Conservation (phyloP, 37 sponge, comb jelly and placozoan genomes). For the Aplysina aerophoba region DNA sequence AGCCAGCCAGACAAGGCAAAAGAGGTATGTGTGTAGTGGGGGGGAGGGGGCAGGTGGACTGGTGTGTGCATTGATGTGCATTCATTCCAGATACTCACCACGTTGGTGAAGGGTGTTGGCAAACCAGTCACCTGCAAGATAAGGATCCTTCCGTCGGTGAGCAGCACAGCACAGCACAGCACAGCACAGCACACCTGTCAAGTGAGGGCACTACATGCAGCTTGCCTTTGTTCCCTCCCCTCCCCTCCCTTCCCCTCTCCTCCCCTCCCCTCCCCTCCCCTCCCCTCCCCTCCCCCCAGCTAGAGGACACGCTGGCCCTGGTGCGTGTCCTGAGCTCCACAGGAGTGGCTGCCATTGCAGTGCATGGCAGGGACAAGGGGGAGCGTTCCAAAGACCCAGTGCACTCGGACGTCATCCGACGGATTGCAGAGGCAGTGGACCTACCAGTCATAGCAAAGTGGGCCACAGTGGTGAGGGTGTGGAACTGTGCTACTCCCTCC, state of each 20-base stretch:
- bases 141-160: constrained; percentile 81
- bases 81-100: constrained; percentile 70
- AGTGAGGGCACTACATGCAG: too few species aligned
- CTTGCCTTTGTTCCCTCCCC: too few species aligned
- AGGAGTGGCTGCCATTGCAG: constrained; percentile 92
- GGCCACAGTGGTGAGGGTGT: background rate
- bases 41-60: background rate
- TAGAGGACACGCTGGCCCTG: constrained; percentile 85
- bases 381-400: constrained; percentile 72
- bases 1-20: constrained; percentile 80
- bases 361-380: constrained; percentile 82
- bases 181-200: background rate
- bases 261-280: background rate
- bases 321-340: constrained; percentile 88
- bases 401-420: constrained; percentile 80
- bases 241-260: too few species aligned
- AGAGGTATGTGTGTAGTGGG: constrained; percentile 34
- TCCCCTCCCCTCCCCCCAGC: constrained; percentile 24
- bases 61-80: background rate
- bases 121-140: constrained; percentile 97
- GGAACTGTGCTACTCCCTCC: background rate
- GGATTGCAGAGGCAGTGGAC: constrained; percentile 54
- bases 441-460: constrained; percentile 97
- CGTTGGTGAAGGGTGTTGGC: constrained; percentile 70
- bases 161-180: background rate